Conservation (phyloP, 2,888 invertebrate genomes). For the Lepetodrilus schrolli region DNA sequence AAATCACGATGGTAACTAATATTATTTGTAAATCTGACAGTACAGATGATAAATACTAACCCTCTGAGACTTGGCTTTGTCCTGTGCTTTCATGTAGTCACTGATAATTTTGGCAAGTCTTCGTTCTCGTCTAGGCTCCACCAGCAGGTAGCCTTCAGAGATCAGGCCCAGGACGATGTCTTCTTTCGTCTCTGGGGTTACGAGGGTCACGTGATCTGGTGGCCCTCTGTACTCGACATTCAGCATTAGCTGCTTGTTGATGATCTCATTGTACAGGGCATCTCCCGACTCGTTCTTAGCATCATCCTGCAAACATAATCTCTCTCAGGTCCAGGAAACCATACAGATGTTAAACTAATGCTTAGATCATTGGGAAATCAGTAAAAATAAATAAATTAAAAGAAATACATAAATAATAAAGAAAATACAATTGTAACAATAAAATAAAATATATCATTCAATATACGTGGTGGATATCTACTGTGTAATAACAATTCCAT, state of each 20-base stretch:
- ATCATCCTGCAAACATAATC: conserved; percentile 80
- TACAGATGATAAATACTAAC: conserved; percentile 71
- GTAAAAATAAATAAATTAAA: no score
- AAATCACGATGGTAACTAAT: no score
- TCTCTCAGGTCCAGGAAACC: conserved; percentile 1
- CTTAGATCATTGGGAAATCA: no score
- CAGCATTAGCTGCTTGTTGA: conserved; percentile 85
- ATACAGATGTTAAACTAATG: not conserved
- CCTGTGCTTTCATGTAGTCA: conserved; percentile 90
- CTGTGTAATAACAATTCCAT: no score
- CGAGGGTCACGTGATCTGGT: conserved; percentile 65
- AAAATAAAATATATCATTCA: not conserved
- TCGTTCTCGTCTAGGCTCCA: conserved; percentile 86
- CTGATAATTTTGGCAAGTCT: conserved; percentile 84
- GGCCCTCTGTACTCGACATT: conserved; percentile 86
- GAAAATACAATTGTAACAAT: not conserved
- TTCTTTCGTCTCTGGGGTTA: conserved; percentile 77
- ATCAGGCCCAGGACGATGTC: conserved; percentile 87
- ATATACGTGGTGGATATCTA: no score
- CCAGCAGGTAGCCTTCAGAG: conserved; percentile 88
- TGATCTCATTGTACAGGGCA: conserved; percentile 81
- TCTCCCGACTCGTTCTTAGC: conserved; percentile 85
- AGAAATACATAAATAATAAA: no score
- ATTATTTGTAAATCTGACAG: no score
- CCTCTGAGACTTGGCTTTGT: conserved; percentile 85